Base-by-base conservation (phyloP, 2,113 vertebrate species). In the Amphilophus citrinellus region DNA sequence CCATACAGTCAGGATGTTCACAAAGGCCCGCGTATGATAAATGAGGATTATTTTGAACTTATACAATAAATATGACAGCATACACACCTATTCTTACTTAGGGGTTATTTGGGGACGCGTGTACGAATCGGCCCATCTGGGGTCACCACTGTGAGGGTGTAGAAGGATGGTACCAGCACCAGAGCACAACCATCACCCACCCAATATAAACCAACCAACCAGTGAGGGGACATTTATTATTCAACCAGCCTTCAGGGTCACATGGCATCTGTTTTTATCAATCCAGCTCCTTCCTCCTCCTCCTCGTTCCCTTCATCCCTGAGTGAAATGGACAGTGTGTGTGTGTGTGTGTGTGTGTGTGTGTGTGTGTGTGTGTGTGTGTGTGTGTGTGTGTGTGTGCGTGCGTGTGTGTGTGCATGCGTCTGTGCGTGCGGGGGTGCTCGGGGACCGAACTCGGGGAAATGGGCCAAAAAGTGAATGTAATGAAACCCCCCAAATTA, bases 401-500 rank as follows among this genome's bases (percentile, higher is more conserved):
- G 47, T 24, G 65, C 18, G 39, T 77, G 42, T 47, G 0, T 3
- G 57, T 73, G 39, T 37, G n/a, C 77, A 66, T 59, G 66, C 44
- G n/a, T 66, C 56, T 44, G 42, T 11, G 39, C 44, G 63, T 77
- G 75, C 80, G 80, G 17, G 68, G 0, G 11, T 10, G 87, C 88
- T 94, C 17, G 13, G 93, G 94, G 93, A 95, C 91, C 92, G 84
- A 90, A 94, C 90, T 90, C 86, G 87, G 90, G 94, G 94, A 96
- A 95, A 94, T 92, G 93, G 92, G 92, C 93, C 94, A 95, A 94
- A 94, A 93, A 94, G 88, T 86, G 88, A 93, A 95, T 94, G 92
- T 94, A 94, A 96, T 95, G 94, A 95, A 95, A 91, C 77, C 89
- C 83, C 92, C 88, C 80, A 94, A 95, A 95, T 94, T 92, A 92